Percentiles rank a stretch among this genome's conserved stretches.
Conservation (phyloP, 2,797 vertebrate genomes). For the Ctenochaetus hawaiiensis region DNA sequence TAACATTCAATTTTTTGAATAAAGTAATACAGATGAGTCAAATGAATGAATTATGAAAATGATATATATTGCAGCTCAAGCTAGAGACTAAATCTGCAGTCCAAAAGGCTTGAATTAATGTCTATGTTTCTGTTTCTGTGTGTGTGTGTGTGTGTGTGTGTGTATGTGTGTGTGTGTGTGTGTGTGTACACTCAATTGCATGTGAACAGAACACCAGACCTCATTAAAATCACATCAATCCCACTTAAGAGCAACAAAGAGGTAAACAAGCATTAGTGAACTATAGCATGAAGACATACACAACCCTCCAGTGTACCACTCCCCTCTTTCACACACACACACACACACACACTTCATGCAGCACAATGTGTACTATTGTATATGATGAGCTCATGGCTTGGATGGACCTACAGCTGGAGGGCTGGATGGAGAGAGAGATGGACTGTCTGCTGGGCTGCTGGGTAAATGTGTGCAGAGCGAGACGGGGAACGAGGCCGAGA, state of each 20-base stretch:
- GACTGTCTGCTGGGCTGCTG: slow-evolving; percentile 39
- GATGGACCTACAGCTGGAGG: slow-evolving; percentile 41
- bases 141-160: too few species aligned
- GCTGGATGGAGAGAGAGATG: slow-evolving; percentile 30
- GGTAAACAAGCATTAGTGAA: slow-evolving; percentile 54
- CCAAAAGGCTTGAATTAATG: too few species aligned
- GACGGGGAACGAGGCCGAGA: neutral
- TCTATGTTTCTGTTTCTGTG: too few species aligned
- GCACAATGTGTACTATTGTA: slow-evolving; percentile 70
- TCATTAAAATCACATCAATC: slow-evolving; percentile 56
- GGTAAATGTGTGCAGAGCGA: slow-evolving; percentile 67
- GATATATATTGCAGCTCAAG: too few species aligned
- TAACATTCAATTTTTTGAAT: too few species aligned
- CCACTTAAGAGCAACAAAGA: slow-evolving; percentile 55
- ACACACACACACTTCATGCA: slow-evolving; percentile 15
- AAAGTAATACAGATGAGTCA: too few species aligned
- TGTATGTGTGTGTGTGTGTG: neutral
- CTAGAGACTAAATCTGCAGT: too few species aligned
- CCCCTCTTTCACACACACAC: neutral
- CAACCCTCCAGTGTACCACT: slow-evolving; percentile 3
- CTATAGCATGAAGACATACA: slow-evolving; percentile 22
- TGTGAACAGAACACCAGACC: slow-evolving; percentile 37
- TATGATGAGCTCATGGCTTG: slow-evolving; percentile 64
- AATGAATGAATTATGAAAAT: too few species aligned
- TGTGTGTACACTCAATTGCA: neutral